phyloP scores from a whole-genome alignment of 1,140 invertebrate species.

The Drosophila aff. region DNA sequence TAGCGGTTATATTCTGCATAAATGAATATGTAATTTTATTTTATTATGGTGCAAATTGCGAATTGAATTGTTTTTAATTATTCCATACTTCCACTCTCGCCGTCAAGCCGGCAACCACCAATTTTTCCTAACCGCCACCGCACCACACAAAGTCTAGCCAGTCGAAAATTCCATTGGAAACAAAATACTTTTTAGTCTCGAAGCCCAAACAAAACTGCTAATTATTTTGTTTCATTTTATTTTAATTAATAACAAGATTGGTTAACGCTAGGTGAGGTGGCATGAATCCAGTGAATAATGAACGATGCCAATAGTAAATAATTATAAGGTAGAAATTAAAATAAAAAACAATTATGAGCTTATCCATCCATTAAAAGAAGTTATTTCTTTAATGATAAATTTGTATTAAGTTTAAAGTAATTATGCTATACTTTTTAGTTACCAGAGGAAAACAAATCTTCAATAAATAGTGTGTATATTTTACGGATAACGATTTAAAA shows the following conservation, averaged over 20 bases:
- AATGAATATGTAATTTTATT: conserved; percentile 77
- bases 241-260: neutral
- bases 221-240: conserved; percentile 11
- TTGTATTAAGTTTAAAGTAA: neutral
- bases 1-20: conserved; percentile 76
- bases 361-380: neutral
- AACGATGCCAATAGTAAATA: neutral
- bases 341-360: neutral
- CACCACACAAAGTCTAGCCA: conserved; percentile 34
- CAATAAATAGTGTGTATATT: neutral
- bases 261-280: neutral
- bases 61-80: conserved; percentile 76
- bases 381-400: neutral
- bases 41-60: conserved; percentile 80
- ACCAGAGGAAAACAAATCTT: too few relatives aligned
- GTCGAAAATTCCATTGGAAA: conserved; percentile 32
- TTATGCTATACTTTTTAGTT: neutral
- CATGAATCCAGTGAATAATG: neutral
- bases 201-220: conserved; percentile 39
- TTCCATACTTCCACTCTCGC: conserved; percentile 40
- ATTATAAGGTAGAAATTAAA: neutral
- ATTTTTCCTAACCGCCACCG: conserved; percentile 39
- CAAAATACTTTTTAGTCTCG: conserved; percentile 33
- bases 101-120: conserved; percentile 22
- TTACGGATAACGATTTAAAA: neutral